Evolutionary conservation across 2,113 vertebrate species (phyloP), one percentile per base, ranked within the genome.

Genomic region (Proteles cristata): DNA sequence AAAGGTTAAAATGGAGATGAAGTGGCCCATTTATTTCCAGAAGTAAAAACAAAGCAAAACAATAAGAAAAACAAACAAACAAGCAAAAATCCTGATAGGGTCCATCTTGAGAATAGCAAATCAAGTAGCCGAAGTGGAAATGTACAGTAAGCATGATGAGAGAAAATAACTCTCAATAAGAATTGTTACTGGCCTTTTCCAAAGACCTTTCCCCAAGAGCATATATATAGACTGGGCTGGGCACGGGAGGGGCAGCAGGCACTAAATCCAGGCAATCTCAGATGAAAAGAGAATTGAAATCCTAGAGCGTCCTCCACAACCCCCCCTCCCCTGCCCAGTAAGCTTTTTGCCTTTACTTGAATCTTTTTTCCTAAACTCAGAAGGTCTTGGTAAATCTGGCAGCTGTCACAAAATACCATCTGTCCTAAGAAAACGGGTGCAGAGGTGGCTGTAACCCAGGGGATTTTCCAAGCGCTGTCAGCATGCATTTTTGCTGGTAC

Each of bases 341-440:
- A 90, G 92, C 90, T 90, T 93, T 88, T 45, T 45, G 87, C 76
- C 84, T 96, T 80, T 81, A 39, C 69, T 88, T 65, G 91, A 96
- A 93, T 97, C 90, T 89, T 93, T 69, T 69, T 96, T 89, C 89
- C 33, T 73, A 92, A 83, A 88, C 82, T 87, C 92, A 48, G 88
- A 97, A 97, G 95, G 88, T 96, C 96, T 93, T 84, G 77, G 89
- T 53, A 94, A 97, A 94, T 94, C 97, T 97, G 97, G 93, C 96
- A 97, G 97, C 97, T 98, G 97, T 98, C 96, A 97, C 53, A 93
- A 97, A 96, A 90, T 83, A 55, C 97, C 97, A 98, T 98, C 97
- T 98, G 97, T 97, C 96, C 92, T 93, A 92, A 93, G 95, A 95
- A 98, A 97, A 97, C 71, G 93, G 95, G 97, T 94, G 80, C 93